Percentiles rank a stretch among this genome's conserved stretches.
phyloP scores from a whole-genome alignment of 1,140 invertebrate genomes.

The Leguminivora glycinivorella region DNA sequence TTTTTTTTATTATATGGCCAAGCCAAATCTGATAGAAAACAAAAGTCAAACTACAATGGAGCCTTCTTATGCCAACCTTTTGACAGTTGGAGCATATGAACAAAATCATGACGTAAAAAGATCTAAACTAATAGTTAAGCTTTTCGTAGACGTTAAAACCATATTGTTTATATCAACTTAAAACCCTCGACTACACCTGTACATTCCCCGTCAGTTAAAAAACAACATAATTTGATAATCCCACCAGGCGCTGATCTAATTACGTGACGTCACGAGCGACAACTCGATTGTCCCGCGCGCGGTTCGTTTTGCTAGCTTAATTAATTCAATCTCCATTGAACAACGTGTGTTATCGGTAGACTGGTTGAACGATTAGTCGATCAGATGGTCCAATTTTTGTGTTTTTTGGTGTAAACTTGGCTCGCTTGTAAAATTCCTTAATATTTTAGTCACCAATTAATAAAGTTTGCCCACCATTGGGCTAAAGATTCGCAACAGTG shows the following conservation, averaged over 20 bases:
- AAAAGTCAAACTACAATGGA: too few species aligned
- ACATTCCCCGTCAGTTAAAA: background rate
- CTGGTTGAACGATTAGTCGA: background rate
- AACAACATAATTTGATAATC: slow-evolving; percentile 4
- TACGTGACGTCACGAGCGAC: slow-evolving; percentile 11
- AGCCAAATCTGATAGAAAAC: too few species aligned
- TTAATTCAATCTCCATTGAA: slow-evolving; percentile 37
- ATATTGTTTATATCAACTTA: background rate
- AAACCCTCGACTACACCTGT: background rate
- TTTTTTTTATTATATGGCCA: too few species aligned
- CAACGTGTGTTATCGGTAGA: background rate
- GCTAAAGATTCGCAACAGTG: too few species aligned
- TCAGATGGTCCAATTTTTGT: background rate
- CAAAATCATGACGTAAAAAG: too few species aligned
- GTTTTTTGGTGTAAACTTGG: background rate
- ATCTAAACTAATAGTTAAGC: too few species aligned
- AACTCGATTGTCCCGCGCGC: slow-evolving; percentile 33
- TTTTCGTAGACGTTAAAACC: too few species aligned
- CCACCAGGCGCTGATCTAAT: background rate
- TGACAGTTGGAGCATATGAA: too few species aligned
- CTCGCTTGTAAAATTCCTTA: too few species aligned
- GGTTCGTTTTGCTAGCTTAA: slow-evolving; percentile 43
- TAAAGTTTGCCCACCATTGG: too few species aligned
- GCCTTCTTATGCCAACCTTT: too few species aligned
- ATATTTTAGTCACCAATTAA: too few species aligned